Conservation (phyloP, 2,888 invertebrate species). For the Eupithecia abbreviata region DNA sequence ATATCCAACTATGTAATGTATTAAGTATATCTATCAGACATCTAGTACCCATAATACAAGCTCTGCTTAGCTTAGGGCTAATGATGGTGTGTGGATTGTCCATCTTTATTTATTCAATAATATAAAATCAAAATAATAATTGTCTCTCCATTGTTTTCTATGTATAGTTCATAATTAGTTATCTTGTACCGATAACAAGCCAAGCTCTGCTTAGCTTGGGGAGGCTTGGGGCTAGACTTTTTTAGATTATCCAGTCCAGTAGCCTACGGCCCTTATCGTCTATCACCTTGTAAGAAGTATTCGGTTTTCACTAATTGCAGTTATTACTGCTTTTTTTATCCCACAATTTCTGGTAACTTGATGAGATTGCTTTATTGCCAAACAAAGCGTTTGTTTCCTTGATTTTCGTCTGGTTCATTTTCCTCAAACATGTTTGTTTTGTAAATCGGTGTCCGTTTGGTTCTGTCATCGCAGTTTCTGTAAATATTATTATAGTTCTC, state of each 20-base stretch:
- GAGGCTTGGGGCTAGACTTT: no score
- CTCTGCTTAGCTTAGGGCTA: no score
- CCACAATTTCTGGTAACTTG: neutral
- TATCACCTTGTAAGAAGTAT: neutral
- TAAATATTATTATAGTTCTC: slow-evolving; percentile 33
- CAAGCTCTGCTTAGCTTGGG: no score
- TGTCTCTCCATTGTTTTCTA: no score
- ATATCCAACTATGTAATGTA: no score
- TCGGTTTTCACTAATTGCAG: neutral
- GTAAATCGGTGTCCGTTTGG: slow-evolving; percentile 44
- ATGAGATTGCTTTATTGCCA: slow-evolving; percentile 8
- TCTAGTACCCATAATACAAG: no score
- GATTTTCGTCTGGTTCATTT: slow-evolving; percentile 25
- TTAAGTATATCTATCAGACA: no score
- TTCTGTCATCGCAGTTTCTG: slow-evolving; percentile 43
- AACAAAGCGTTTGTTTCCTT: slow-evolving; percentile 27
- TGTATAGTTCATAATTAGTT: no score
- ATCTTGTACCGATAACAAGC: no score
- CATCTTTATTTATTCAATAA: no score
- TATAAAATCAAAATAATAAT: no score
- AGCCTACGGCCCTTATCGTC: neutral
- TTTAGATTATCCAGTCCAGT: neutral
- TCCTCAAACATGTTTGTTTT: slow-evolving; percentile 47
- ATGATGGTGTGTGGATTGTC: no score
- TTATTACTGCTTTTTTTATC: neutral